Evolutionary conservation across 2,888 invertebrate species (phyloP).

Genomic region (Mythimna loreyi): DNA sequence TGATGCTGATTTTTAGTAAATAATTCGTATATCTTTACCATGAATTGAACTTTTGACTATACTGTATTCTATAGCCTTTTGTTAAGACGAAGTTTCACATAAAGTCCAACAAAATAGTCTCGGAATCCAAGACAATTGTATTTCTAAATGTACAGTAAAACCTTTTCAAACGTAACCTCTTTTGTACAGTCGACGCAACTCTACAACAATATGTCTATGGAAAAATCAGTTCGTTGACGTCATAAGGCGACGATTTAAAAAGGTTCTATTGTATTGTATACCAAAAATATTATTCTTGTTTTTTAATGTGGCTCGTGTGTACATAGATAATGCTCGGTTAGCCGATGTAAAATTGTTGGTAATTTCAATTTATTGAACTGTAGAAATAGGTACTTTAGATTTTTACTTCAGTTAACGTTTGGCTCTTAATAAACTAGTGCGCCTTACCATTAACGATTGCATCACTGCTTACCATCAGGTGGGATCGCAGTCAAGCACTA

Average conservation of each 20-base stretch:
- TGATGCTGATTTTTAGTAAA: slow-evolving; percentile 16
- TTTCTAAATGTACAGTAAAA: slow-evolving; percentile 37
- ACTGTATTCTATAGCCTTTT: slow-evolving; percentile 24
- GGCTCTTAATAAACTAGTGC: too few species aligned
- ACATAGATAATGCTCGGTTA: slow-evolving; percentile 10
- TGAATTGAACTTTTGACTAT: slow-evolving; percentile 24
- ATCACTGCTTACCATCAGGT: too few species aligned
- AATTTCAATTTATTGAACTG: slow-evolving; percentile 12
- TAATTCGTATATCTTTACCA: slow-evolving; percentile 25
- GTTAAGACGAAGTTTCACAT: slow-evolving; percentile 16
- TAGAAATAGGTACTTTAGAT: neutral
- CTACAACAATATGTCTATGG: slow-evolving; percentile 26
- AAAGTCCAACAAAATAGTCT: slow-evolving; percentile 18
- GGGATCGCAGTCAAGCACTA: too few species aligned
- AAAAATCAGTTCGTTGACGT: slow-evolving; percentile 53
- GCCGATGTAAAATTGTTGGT: slow-evolving; percentile 10
- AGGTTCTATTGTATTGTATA: slow-evolving; percentile 34
- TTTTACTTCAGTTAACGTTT: neutral
- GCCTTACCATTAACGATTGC: too few species aligned
- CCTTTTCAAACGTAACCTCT: slow-evolving; percentile 48
- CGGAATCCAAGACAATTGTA: slow-evolving; percentile 21
- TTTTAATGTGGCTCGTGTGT: slow-evolving; percentile 15
- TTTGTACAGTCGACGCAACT: slow-evolving; percentile 37
- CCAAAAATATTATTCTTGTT: slow-evolving; percentile 17
- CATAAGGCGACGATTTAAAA: slow-evolving; percentile 45